Percentiles rank a stretch among this genome's conserved stretches.
Evolutionary conservation across 1,140 invertebrate genomes (phyloP).

Genomic region (Drosophila saltans): DNA sequence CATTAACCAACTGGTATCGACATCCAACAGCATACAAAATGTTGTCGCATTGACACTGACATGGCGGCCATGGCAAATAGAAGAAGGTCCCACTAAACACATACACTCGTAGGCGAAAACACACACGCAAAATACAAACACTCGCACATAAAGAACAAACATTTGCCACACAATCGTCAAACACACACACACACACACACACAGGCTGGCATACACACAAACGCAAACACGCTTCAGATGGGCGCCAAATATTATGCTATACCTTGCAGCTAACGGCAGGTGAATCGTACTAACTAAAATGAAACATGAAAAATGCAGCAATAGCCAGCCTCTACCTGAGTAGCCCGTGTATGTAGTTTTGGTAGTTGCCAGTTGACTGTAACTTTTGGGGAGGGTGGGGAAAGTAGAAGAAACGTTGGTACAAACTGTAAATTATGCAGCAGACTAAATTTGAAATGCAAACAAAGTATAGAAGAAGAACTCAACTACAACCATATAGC

Average conservation of each 20-base stretch:
- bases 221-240: slow-evolving; percentile 24
- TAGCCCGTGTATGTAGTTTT: slow-evolving; percentile 9
- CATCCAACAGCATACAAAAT: slow-evolving; percentile 67
- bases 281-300: slow-evolving; percentile 71
- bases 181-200: slow-evolving; percentile 17
- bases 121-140: slow-evolving; percentile 26
- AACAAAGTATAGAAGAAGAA: slow-evolving; percentile 49
- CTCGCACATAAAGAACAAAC: slow-evolving; percentile 20
- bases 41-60: slow-evolving; percentile 41
- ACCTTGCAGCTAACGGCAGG: slow-evolving; percentile 32
- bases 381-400: slow-evolving; percentile 13
- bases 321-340: slow-evolving; percentile 12
- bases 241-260: slow-evolving; percentile 59
- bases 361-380: slow-evolving; percentile 30
- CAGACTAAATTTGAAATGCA: slow-evolving; percentile 73
- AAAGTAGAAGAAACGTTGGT: background rate
- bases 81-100: slow-evolving; percentile 21
- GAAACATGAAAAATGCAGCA: slow-evolving; percentile 79
- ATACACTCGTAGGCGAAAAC: slow-evolving; percentile 14
- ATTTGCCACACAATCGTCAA: slow-evolving; percentile 42
- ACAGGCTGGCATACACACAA: slow-evolving; percentile 40
- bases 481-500: slow-evolving; percentile 17
- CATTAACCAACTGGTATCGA: slow-evolving; percentile 12
- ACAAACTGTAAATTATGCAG: slow-evolving; percentile 65
- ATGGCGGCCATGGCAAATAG: slow-evolving; percentile 47